Evolutionary conservation across 1,140 invertebrate species (phyloP), one percentile per base, ranked within the genome.

Genomic region (Coptotermes formosanus): DNA sequence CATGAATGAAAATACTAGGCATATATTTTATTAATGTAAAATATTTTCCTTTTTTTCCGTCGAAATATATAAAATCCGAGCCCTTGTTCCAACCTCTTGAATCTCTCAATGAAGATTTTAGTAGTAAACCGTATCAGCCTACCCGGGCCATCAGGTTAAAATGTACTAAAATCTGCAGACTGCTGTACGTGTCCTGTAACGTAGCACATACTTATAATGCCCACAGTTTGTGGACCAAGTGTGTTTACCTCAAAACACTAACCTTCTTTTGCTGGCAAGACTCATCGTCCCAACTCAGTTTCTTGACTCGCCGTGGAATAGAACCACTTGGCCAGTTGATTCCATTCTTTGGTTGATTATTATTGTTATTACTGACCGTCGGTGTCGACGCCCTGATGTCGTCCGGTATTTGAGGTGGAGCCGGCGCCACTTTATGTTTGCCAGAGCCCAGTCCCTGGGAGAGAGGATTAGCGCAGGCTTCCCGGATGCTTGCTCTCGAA

Each of bases 231-330:
- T 38, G 25, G 7, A n/a, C 1, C 2, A n/a, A n/a, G 7, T 38
- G 75, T 38, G 25, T n/a, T 38, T 44, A 44, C 30, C n/a, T 16
- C 4, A 38, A 21, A 7, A 45, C 30, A 25, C 38, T 25, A n/a
- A 30, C 43, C 30, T 32, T 43, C 21, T 25, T 82, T 85, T 45
- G 32, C 55, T 32, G 82, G 45, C 25, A 82, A 21, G 84, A 38
- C 48, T 95, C 94, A 89, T 96, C 95, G 88, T 95, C 94, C 95
- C 95, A 96, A 82, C 94, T 95, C 25, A 96, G 90, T 88, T 95
- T 95, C 88, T 95, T 95, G 0, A 95, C 93, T 86, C 94, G 91
- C 83, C 93, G 91, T 0, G 94, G 93, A 43, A 94, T 92, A 19
- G 94, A 93, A 6, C 91, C 92, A 8, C 90, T 89, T 6, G 93